Evolutionary conservation across 2,797 vertebrate genomes (phyloP).

Genomic region (Limosa lapponica): DNA sequence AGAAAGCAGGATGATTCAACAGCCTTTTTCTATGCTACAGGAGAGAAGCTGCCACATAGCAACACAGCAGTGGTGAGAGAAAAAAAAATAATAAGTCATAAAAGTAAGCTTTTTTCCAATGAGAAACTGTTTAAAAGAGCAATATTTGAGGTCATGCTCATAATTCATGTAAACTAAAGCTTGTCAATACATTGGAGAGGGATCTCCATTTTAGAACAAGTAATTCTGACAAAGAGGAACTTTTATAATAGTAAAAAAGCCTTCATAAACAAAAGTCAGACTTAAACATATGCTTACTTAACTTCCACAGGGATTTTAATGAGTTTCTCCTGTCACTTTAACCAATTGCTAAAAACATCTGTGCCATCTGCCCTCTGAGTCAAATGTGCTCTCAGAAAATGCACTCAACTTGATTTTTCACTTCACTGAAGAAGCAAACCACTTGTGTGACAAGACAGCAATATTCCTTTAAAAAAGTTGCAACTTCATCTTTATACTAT

Average conservation of each 20-base stretch:
- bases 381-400: not conserved
- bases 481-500: not conserved
- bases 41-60: not conserved
- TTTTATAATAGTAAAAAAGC: not conserved
- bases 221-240: not conserved
- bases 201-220: not conserved
- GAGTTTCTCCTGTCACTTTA: constrained; percentile 18
- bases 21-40: not conserved
- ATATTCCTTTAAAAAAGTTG: not conserved
- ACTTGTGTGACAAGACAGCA: not conserved
- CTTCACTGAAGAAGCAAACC: not conserved
- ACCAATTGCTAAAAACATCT: constrained; percentile 22
- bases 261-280: not conserved
- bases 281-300: not conserved
- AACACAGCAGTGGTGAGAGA: not conserved
- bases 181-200: not conserved
- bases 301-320: not conserved
- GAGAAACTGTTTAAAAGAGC: not conserved
- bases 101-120: not conserved
- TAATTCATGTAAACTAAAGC: not conserved
- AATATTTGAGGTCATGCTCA: not conserved
- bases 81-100: not conserved
- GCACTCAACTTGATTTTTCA: not conserved
- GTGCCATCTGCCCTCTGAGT: not conserved
- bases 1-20: not conserved